Base-by-base conservation (phyloP, 2,113 vertebrate species). In the Oceanites oceanicus region DNA sequence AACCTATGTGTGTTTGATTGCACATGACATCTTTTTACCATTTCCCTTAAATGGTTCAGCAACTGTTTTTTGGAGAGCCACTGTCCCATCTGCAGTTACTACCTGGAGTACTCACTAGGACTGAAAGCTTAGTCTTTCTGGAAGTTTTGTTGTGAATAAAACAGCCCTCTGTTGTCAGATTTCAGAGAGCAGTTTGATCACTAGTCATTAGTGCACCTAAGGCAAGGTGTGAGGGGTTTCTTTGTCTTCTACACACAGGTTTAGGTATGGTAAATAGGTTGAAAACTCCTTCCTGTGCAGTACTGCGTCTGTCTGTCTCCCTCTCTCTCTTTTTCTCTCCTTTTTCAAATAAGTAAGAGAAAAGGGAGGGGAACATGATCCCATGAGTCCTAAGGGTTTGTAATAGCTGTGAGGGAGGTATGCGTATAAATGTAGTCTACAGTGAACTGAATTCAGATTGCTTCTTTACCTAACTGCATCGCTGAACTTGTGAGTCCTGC, bases 41-140 rank as follows among this genome's bases (percentile, higher is more conserved):
- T 84, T 92, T 79, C 42, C 49, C 82, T 85, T 36, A 86, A 96
- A 63, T 91, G 44, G 61, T 81, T 87, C 70, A 90, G 32, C 61
- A 58, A 11, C 70, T 74, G 14, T 0, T 14, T 80, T 91, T 89
- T 10, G 22, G 80, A 49, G 8, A 65, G 36, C 26, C 56, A 9
- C 53, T 85, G 42, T 62, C 61, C 68, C 36, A 65, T 38, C 56
- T 80, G 40, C 52, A 61, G 21, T 52, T 81, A 47, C 36, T 80
- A 34, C 34, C 42, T 14, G 17, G 17, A 63, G 38, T 67, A 44
- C 44, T 90, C 9, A 0, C 47, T 50, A n/a, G 61, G 50, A 53
- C 40, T 44, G 67, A 71, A 88, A 93, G 42, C 44, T 61, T 66
- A 63, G 44, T 55, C n/a, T 84, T 84, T 91, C 55, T 85, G 47